Percentiles rank a stretch among this genome's conserved stretches.
Evolutionary conservation across 2,113 vertebrate genomes (phyloP).

Genomic region (Struthidea cinerea): DNA sequence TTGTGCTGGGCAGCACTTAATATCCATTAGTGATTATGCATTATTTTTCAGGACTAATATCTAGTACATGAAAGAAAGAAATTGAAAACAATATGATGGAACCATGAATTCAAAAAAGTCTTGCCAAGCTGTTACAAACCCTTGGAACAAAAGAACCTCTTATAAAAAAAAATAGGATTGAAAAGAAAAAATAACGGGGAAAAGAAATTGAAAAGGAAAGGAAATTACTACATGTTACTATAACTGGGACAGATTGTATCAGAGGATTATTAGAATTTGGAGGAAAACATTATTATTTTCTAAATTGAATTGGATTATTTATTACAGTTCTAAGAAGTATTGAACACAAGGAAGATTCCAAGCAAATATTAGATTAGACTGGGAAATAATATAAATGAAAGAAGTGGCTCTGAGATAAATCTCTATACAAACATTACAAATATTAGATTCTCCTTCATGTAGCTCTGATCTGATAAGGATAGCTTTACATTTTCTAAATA

Average conservation of each 20-base stretch:
- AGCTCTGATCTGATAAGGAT: conserved; percentile 64
- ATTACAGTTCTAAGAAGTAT: conserved; percentile 76
- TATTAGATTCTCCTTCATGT: conserved; percentile 74
- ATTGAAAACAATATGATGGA: conserved; percentile 45
- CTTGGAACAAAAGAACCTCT: conserved; percentile 52
- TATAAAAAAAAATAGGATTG: conserved; percentile 24
- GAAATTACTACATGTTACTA: conserved; percentile 69
- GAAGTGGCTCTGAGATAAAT: conserved; percentile 67
- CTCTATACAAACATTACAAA: conserved; percentile 76
- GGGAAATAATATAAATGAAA: conserved; percentile 71
- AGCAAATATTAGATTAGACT: conserved; percentile 75
- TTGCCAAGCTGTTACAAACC: neutral
- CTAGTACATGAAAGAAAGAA: conserved; percentile 57
- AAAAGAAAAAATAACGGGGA: conserved; percentile 33
- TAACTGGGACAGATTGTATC: conserved; percentile 70
- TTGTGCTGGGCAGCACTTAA: conserved; percentile 13
- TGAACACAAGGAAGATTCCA: conserved; percentile 70
- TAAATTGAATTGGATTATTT: conserved; percentile 79
- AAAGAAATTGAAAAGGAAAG: conserved; percentile 69
- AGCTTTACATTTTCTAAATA: conserved; percentile 67
- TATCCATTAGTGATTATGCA: conserved; percentile 36
- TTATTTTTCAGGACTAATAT: conserved; percentile 46
- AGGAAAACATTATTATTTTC: conserved; percentile 77
- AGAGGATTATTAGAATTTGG: conserved; percentile 73
- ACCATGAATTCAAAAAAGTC: conserved; percentile 26